Conservation (phyloP, 2,888 invertebrate genomes). For the Trichogramma dendrolimi region DNA sequence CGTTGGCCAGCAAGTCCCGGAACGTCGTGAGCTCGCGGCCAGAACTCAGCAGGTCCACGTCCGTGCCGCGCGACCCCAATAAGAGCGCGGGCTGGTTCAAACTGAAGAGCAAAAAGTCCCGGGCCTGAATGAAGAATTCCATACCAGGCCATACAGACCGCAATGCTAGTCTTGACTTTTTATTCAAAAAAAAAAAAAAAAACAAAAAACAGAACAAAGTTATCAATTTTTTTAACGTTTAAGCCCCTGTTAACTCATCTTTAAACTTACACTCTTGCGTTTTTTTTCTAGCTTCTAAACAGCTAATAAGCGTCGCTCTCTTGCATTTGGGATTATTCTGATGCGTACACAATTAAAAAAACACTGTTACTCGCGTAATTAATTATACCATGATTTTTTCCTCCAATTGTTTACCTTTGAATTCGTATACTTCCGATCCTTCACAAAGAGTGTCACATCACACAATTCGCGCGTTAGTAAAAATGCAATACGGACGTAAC, state of each 20-base stretch:
- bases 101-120: slow-evolving; percentile 55
- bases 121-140: slow-evolving; percentile 40
- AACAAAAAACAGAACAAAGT: not conserved
- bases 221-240: slow-evolving; percentile 18
- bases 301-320: not conserved
- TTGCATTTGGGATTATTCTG: not conserved
- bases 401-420: too few species aligned
- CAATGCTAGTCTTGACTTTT: slow-evolving; percentile 52
- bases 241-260: slow-evolving; percentile 12
- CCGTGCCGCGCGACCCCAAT: slow-evolving; percentile 69
- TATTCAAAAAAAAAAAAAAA: slow-evolving; percentile 9
- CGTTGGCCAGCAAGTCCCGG: slow-evolving; percentile 56
- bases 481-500: too few species aligned
- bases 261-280: slow-evolving; percentile 21
- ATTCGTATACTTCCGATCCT: too few species aligned
- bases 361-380: too few species aligned
- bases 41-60: slow-evolving; percentile 63
- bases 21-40: slow-evolving; percentile 42
- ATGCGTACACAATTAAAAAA: not conserved
- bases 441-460: too few species aligned
- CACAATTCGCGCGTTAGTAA: too few species aligned
- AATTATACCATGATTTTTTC: too few species aligned
- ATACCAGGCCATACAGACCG: slow-evolving; percentile 45
- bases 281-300: not conserved
- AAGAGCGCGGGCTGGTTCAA: slow-evolving; percentile 74